A percentile compares a stretch with the other conserved stretches of the same genome.
Evolutionary conservation across 2,797 vertebrate genomes (phyloP).

Genomic region (Lophius americanus): DNA sequence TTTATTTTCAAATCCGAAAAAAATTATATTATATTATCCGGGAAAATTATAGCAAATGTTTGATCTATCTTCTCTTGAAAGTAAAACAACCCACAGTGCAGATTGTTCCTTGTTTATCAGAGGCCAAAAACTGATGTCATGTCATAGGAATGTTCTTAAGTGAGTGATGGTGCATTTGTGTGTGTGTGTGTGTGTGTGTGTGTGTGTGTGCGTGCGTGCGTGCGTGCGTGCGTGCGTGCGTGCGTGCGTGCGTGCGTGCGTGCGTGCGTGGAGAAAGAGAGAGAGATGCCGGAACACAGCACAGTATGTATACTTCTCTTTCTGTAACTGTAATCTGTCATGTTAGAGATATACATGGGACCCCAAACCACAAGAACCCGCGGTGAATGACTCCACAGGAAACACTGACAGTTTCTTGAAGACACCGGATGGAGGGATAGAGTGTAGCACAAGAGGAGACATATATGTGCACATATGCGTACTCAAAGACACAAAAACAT

Average conservation of each 20-base stretch:
- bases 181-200: too few relatives aligned
- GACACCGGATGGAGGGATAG: slow-evolving; percentile 6
- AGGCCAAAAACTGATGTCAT: slow-evolving; percentile 62
- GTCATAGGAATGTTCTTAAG: slow-evolving; percentile 57
- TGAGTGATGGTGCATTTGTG: slow-evolving; percentile 11
- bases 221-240: too few relatives aligned
- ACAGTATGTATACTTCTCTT: slow-evolving; percentile 27
- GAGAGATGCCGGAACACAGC: slow-evolving; percentile 19
- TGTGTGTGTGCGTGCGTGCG: too few relatives aligned
- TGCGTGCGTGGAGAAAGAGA: too few relatives aligned
- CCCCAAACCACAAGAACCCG: slow-evolving; percentile 9
- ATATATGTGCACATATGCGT: background rate
- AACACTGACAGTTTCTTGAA: slow-evolving; percentile 4
- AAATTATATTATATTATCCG: too few relatives aligned
- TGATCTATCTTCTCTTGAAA: slow-evolving; percentile 61
- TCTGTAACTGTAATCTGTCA: slow-evolving; percentile 12
- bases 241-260: too few relatives aligned
- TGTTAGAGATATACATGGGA: slow-evolving; percentile 9
- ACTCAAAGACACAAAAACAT: slow-evolving; percentile 1
- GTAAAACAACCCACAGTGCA: slow-evolving; percentile 56
- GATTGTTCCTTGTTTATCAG: slow-evolving; percentile 57
- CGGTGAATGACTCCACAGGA: background rate
- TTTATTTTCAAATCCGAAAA: slow-evolving; percentile 46
- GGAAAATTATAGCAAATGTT: slow-evolving; percentile 73
- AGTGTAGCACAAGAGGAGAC: background rate